Conservation (phyloP, 2,797 vertebrate species). For the Pantherophis vulpinus region DNA sequence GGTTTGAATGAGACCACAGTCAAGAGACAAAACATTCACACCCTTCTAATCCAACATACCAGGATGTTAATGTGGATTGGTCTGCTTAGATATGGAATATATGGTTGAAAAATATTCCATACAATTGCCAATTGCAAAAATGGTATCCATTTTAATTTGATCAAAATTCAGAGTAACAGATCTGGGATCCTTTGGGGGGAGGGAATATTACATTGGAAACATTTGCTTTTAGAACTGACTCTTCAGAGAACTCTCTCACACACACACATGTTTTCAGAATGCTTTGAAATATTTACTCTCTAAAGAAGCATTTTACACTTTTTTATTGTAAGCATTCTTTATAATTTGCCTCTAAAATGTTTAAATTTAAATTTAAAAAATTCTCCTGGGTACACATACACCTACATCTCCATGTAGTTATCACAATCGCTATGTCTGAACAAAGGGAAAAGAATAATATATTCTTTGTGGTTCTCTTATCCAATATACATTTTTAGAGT, state of each 20-base stretch:
- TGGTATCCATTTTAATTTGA: neutral
- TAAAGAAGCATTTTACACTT: slow-evolving; percentile 54
- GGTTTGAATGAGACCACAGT: neutral
- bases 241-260: neutral
- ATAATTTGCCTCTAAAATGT: slow-evolving; percentile 56
- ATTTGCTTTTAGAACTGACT: slow-evolving; percentile 32
- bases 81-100: neutral
- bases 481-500: neutral
- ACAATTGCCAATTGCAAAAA: neutral
- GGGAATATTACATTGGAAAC: slow-evolving; percentile 37
- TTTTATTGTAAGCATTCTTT: slow-evolving; percentile 59
- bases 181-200: neutral
- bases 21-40: neutral
- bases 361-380: slow-evolving; percentile 59
- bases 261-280: slow-evolving; percentile 19
- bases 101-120: neutral
- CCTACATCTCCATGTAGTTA: slow-evolving; percentile 53
- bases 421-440: slow-evolving; percentile 51
- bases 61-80: neutral
- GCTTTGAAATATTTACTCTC: slow-evolving; percentile 57
- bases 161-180: slow-evolving; percentile 12
- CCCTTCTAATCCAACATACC: neutral
- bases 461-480: slow-evolving; percentile 49
- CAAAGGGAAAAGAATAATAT: slow-evolving; percentile 62
- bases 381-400: slow-evolving; percentile 35